Percentiles rank a stretch among this genome's conserved stretches.
Conservation (phyloP, 2,888 invertebrate species). For the Eucriotettix oculatus region DNA sequence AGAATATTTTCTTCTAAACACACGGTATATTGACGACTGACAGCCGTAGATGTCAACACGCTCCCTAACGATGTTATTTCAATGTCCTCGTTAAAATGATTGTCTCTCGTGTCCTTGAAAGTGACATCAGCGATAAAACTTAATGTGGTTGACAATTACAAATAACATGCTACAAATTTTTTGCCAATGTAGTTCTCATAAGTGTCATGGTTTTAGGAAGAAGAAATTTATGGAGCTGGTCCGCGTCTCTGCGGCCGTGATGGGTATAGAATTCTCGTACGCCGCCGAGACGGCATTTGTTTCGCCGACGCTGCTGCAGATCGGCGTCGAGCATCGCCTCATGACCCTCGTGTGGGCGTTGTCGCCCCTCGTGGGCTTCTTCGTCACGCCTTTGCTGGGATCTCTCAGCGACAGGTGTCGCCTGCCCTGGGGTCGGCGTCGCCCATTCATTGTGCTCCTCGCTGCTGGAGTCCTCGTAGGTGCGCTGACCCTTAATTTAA, state of each 20-base stretch:
- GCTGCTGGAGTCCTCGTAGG: conserved; percentile 81
- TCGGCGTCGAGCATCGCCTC: conserved; percentile 79
- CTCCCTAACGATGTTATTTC: no score
- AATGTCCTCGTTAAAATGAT: no score
- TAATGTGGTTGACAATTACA: neutral
- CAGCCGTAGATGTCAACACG: no score
- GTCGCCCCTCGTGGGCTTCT: conserved; percentile 86
- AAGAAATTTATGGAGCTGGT: conserved; percentile 69
- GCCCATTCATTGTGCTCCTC: conserved; percentile 81
- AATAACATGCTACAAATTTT: no score
- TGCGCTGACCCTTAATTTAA: conserved; percentile 23
- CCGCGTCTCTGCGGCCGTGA: conserved; percentile 81
- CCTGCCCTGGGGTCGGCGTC: conserved; percentile 60
- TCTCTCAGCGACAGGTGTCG: conserved; percentile 83
- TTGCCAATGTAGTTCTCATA: neutral
- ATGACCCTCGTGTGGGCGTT: conserved; percentile 95
- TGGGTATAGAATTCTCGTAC: conserved; percentile 95
- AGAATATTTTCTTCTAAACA: no score
- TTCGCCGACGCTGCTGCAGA: conserved; percentile 81
- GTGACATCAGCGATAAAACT: neutral
- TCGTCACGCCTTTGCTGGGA: conserved; percentile 81
- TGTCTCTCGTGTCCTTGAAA: no score
- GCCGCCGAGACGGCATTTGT: conserved; percentile 96
- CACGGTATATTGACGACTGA: no score
- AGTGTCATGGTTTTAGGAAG: conserved; percentile 31